These are phyloP conservation scores for Syngnathus typhle DNA, from an alignment of 2,113 vertebrate species.

Conservation along the genomic window DNA sequence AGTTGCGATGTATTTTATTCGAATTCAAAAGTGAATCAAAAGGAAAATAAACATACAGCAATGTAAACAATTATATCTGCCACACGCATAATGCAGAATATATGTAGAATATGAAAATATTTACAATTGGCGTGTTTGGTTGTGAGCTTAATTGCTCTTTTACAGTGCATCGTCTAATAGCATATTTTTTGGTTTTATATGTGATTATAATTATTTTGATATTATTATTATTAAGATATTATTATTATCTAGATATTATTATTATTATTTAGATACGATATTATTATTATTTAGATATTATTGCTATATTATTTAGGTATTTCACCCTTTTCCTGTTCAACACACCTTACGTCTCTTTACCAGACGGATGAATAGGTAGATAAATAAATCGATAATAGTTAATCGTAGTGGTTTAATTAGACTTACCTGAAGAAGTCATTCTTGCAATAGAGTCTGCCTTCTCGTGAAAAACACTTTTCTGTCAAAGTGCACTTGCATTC, in stretches of 20 bases:
- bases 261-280: too few species aligned
- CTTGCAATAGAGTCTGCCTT: slow-evolving; percentile 96
- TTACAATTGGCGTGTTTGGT: background rate
- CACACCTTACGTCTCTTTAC: slow-evolving; percentile 2
- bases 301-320: too few species aligned
- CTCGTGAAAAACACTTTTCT: slow-evolving; percentile 96
- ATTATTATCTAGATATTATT: too few species aligned
- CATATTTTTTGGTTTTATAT: too few species aligned
- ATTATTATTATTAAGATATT: too few species aligned
- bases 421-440: slow-evolving; percentile 97
- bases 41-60: too few species aligned
- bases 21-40: background rate
- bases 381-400: too few species aligned
- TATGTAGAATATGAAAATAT: background rate
- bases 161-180: background rate
- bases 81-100: background rate
- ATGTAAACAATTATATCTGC: too few species aligned
- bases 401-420: background rate
- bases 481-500: slow-evolving; percentile 97
- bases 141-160: background rate
- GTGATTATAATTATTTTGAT: too few species aligned
- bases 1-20: background rate
- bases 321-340: background rate
- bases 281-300: too few species aligned
- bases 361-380: background rate